Evolutionary conservation across 2,888 invertebrate genomes (phyloP).

Genomic region (Troides oblongomaculatus): DNA sequence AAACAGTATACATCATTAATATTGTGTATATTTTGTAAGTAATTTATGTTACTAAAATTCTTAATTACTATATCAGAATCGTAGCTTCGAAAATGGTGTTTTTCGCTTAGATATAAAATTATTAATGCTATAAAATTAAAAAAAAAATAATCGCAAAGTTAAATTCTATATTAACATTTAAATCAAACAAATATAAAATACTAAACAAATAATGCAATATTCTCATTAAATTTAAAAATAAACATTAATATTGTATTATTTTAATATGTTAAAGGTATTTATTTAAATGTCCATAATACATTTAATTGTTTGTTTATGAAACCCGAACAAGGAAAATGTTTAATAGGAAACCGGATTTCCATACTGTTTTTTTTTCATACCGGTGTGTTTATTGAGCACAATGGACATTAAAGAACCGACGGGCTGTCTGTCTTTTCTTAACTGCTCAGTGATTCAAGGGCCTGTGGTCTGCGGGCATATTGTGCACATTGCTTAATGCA

Average conservation of each 20-base stretch:
- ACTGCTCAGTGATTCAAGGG: slow-evolving; percentile 48
- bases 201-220: neutral
- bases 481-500: slow-evolving; percentile 55
- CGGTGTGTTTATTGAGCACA: slow-evolving; percentile 29
- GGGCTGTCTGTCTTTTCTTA: slow-evolving; percentile 40
- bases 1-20: too few species aligned
- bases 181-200: too few species aligned
- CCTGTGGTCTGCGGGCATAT: slow-evolving; percentile 62
- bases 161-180: too few species aligned
- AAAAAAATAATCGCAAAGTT: too few species aligned
- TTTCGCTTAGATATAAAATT: too few species aligned
- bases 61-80: too few species aligned
- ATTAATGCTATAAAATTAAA: too few species aligned
- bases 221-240: neutral
- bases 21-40: too few species aligned
- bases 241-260: too few species aligned
- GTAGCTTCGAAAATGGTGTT: too few species aligned
- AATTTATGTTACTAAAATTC: too few species aligned
- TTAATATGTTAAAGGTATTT: neutral
- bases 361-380: slow-evolving; percentile 30
- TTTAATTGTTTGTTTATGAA: slow-evolving; percentile 14
- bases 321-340: slow-evolving; percentile 28
- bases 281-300: neutral
- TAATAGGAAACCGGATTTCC: slow-evolving; percentile 37
- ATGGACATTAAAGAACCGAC: slow-evolving; percentile 32